Evolutionary conservation across 2,888 invertebrate species (phyloP).

Genomic region (Nycteola revayana): DNA sequence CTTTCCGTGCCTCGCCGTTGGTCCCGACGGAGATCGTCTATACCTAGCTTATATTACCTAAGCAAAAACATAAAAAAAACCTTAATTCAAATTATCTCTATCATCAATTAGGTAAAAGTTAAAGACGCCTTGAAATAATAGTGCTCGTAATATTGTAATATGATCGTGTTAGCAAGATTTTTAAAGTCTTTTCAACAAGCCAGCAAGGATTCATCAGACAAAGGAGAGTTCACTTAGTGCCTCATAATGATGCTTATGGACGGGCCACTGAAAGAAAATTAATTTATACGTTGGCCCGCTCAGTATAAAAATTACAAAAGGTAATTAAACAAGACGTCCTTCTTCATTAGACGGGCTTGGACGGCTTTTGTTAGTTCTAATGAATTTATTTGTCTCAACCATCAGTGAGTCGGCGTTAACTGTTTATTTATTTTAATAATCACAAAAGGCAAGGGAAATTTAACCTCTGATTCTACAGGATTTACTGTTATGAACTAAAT

Average conservation of each 20-base stretch:
- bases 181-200: slow-evolving; percentile 37
- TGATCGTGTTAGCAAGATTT: slow-evolving; percentile 38
- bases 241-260: slow-evolving; percentile 54
- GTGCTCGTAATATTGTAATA: too few species aligned
- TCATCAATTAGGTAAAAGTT: too few species aligned
- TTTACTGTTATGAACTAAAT: too few species aligned
- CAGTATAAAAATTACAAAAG: slow-evolving; percentile 74
- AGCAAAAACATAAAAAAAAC: too few species aligned
- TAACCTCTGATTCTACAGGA: too few species aligned
- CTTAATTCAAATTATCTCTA: too few species aligned
- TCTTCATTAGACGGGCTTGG: slow-evolving; percentile 68
- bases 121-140: too few species aligned
- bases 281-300: slow-evolving; percentile 66
- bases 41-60: too few species aligned
- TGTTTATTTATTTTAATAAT: too few species aligned
- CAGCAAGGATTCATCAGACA: slow-evolving; percentile 41
- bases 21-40: too few species aligned
- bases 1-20: too few species aligned
- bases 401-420: slow-evolving; percentile 33
- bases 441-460: too few species aligned
- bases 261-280: slow-evolving; percentile 61
- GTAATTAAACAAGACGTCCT: slow-evolving; percentile 75
- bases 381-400: slow-evolving; percentile 59
- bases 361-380: slow-evolving; percentile 63
- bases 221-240: slow-evolving; percentile 56